Base-by-base conservation (phyloP, 2,797 vertebrate species). In the Alauda arvensis region DNA sequence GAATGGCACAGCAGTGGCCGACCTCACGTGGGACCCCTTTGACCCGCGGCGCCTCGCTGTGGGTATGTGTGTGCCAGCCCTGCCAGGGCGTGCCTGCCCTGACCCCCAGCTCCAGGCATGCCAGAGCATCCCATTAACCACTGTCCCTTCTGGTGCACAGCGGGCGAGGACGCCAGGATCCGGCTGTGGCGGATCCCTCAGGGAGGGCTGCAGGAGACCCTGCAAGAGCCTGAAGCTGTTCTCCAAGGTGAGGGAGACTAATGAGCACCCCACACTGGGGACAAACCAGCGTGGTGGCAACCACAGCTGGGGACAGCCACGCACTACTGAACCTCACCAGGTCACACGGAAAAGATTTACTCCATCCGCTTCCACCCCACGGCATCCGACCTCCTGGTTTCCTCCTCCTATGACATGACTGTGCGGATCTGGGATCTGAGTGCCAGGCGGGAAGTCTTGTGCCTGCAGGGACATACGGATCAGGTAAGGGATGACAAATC, bases 311-410 rank as follows among this genome's bases (percentile, higher is more conserved):
- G 46, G 65, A 60, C n/a, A 9, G 2, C 48, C 40, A 26, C 0
- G 0, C 13, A 9, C 33, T 7, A 0, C 60, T 87, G 53, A 42
- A 34, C 61, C 23, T 67, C 55, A 51, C 49, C 83, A 99, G 99
- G 98, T 53, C 99, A 99, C 97, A 98, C 97, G 0, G 99, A 99
- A 96, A 99, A 99, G 96, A 99, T 99, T 94, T 99, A 99, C 96
- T 98, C 99, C 55, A 94, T 99, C 91, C 97, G 96, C 85, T 99
- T 98, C 95, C 99, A 99, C 92, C 99, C 99, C 0, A 26, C 97
- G 95, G 99, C 99, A 3, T 97, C 97, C 0, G 95, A 98, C 8
- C 71, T 99, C 68, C 95, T 99, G 81, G 98, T 97, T 15, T 99
- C 99, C 45, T 99, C 99, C 17, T 99, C 99, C 62, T 99, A 99